These are phyloP conservation scores for Aphodius sticticus DNA, from an alignment of 2,888 invertebrate species.

Conservation along the genomic window DNA sequence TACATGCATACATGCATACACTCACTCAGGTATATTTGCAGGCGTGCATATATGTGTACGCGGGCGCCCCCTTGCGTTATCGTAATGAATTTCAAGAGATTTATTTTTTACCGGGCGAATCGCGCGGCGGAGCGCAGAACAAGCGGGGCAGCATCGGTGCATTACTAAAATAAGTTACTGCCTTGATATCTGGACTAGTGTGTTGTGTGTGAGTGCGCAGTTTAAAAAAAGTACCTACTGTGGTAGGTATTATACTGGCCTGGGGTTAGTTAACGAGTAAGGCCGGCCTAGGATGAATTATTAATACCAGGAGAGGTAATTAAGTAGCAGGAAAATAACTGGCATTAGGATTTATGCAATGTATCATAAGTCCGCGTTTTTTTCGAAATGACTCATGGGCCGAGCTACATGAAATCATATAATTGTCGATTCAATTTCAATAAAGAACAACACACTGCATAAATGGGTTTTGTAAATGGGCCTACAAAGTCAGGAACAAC, in stretches of 20 bases:
- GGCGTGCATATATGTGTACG: neutral
- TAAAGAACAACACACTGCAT: no score
- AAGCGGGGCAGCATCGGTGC: neutral
- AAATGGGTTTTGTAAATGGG: no score
- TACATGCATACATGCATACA: constrained; percentile 32
- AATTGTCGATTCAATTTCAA: no score
- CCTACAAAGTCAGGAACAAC: no score
- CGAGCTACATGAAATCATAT: no score
- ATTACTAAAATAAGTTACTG: constrained; percentile 4
- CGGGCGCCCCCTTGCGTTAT: constrained; percentile 27
- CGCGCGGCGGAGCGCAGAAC: constrained; percentile 24
- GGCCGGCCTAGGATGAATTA: neutral
- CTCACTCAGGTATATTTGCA: neutral
- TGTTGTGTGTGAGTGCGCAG: neutral
- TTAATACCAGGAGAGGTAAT: neutral
- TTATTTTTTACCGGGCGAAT: constrained; percentile 34
- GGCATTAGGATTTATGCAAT: no score
- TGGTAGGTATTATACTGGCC: neutral
- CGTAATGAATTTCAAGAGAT: constrained; percentile 40
- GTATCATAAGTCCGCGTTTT: no score
- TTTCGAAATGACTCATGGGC: no score
- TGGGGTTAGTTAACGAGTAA: neutral
- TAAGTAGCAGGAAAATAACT: neutral
- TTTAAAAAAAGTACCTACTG: neutral
- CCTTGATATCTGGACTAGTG: neutral